Conservation (phyloP, 2,797 vertebrate genomes). For the Jordanella pulchra region DNA sequence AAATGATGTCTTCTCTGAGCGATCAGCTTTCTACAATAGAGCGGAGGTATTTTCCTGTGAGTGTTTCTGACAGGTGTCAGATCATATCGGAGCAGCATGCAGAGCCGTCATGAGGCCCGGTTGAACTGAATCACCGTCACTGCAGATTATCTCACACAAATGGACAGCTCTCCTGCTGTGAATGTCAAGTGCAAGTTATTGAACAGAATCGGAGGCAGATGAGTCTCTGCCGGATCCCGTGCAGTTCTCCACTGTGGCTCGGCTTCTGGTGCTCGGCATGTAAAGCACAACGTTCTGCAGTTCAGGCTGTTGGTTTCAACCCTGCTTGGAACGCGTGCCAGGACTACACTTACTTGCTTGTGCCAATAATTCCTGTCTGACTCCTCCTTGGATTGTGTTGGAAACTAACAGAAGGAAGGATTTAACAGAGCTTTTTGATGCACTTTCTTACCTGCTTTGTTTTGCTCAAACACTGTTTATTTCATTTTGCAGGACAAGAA, state of each 20-base stretch:
- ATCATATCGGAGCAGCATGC: conserved; percentile 52
- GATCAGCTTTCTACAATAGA: conserved; percentile 35
- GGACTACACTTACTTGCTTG: conserved; percentile 30
- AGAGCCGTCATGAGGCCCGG: conserved; percentile 26
- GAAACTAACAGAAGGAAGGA: conserved; percentile 12
- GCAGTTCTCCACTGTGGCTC: conserved; percentile 33
- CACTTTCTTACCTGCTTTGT: conserved; percentile 8
- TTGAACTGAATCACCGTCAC: conserved; percentile 40
- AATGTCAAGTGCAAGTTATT: conserved; percentile 64
- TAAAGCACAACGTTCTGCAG: conserved; percentile 60
- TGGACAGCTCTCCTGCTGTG: conserved; percentile 46
- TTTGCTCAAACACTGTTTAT: conserved; percentile 41
- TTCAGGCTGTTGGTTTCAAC: conserved; percentile 70
- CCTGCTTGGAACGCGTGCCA: conserved; percentile 54
- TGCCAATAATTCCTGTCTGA: conserved; percentile 43
- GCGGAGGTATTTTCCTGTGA: conserved; percentile 35
- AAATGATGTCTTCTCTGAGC: conserved; percentile 15
- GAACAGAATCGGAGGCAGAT: conserved; percentile 38
- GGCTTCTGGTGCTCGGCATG: conserved; percentile 54
- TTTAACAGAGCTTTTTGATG: conserved; percentile 17
- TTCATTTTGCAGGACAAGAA: conserved; percentile 34
- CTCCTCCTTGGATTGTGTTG: conserved; percentile 24
- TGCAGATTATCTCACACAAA: conserved; percentile 40
- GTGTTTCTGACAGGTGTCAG: conserved; percentile 61
- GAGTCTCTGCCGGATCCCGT: conserved; percentile 49